phyloP scores from a whole-genome alignment of 2,113 vertebrate genomes.

The Ceyx melanurus region DNA sequence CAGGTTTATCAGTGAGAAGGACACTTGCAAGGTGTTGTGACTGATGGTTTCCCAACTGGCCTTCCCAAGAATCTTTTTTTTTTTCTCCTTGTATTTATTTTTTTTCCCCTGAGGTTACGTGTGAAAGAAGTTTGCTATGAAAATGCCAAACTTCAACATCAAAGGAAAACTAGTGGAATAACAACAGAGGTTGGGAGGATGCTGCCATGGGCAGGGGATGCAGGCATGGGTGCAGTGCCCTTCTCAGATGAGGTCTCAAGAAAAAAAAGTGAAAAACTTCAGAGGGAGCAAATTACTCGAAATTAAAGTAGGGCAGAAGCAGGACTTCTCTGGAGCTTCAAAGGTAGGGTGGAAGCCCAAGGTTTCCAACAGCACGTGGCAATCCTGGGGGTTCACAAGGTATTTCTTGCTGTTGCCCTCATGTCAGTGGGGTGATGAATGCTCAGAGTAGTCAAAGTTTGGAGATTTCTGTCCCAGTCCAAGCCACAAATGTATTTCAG shows the following conservation, averaged over 20 bases:
- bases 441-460: neutral
- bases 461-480: neutral
- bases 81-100: neutral
- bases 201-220: neutral
- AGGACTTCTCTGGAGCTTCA: neutral
- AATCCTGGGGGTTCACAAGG: fast-evolving
- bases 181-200: neutral
- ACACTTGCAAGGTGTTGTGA: neutral
- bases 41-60: neutral
- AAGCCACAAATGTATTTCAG: slow-evolving; percentile 30
- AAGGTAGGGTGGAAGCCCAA: neutral
- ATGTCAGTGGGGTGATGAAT: neutral
- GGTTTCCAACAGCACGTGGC: neutral
- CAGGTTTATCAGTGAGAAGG: neutral
- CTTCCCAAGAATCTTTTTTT: neutral
- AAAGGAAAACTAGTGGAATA: neutral
- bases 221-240: neutral
- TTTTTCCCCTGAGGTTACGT: neutral
- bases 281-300: neutral
- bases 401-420: neutral
- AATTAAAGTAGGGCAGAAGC: neutral
- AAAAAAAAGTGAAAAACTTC: neutral
- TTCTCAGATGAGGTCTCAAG: neutral
- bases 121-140: neutral
- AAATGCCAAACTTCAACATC: neutral